Percentiles rank a stretch among this genome's conserved stretches.
Conservation (phyloP, 2,888 invertebrate species). For the Acanthococcus lagerstroemiae region DNA sequence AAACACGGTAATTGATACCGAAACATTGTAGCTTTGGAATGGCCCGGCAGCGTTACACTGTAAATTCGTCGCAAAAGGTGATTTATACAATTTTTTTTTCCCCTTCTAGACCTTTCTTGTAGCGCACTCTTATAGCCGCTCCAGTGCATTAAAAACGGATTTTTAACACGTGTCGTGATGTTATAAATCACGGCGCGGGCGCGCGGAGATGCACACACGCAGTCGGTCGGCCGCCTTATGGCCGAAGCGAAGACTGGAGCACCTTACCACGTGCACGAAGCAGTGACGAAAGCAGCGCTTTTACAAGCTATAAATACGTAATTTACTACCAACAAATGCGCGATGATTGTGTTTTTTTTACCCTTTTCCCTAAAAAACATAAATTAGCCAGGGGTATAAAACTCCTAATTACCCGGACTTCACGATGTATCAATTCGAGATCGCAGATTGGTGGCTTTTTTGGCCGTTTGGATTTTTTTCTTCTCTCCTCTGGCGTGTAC, state of each 20-base stretch:
- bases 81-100: conserved; percentile 16
- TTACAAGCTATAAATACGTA: conserved; percentile 9
- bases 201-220: not conserved
- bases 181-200: conserved; percentile 3
- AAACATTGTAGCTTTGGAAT: too few relatives aligned
- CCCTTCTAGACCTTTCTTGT: not conserved
- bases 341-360: conserved; percentile 8
- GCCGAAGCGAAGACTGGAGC: not conserved
- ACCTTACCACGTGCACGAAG: conserved; percentile 8
- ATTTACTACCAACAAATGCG: conserved; percentile 20
- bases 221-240: conserved; percentile 16
- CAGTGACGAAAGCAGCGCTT: conserved; percentile 21
- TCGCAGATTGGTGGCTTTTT: too few relatives aligned
- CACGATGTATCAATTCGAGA: too few relatives aligned
- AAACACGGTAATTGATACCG: too few relatives aligned
- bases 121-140: not conserved
- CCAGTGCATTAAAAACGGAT: conserved; percentile 14
- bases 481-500: too few relatives aligned
- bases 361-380: not conserved
- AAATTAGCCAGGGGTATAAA: conserved; percentile 18
- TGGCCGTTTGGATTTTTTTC: too few relatives aligned
- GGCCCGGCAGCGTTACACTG: not conserved
- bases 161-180: conserved; percentile 23
- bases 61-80: conserved; percentile 22
- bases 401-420: conserved; percentile 25